A percentile compares a stretch with the other conserved stretches of the same genome.
phyloP scores from a whole-genome alignment of 2,113 vertebrate genomes.

The Elephas maximus region DNA sequence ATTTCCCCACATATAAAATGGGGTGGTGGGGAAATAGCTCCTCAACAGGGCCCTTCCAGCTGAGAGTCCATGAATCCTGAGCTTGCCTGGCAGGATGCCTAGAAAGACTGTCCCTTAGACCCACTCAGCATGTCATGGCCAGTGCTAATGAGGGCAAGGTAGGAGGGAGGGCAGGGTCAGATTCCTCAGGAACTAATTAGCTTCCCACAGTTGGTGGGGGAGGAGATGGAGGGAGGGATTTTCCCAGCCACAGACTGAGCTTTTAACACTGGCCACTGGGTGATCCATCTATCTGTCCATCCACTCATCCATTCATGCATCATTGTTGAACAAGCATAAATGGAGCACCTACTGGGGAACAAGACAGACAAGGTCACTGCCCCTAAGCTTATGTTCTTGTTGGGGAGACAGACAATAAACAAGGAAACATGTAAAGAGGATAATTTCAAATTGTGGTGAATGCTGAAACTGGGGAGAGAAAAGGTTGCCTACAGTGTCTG shows the following conservation, averaged over 20 bases:
- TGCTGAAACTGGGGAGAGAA: background rate
- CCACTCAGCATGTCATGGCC: slow-evolving; percentile 23
- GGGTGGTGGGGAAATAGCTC: background rate
- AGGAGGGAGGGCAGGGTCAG: slow-evolving; percentile 68
- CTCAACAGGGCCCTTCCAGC: background rate
- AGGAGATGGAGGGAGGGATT: background rate
- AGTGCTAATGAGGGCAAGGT: slow-evolving; percentile 67
- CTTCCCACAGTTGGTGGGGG: slow-evolving; percentile 43
- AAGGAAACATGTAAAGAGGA: background rate
- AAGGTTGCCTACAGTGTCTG: background rate
- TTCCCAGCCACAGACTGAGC: slow-evolving; percentile 46
- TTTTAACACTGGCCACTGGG: background rate
- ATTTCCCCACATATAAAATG: slow-evolving; percentile 50
- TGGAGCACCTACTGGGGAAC: background rate
- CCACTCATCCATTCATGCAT: background rate
- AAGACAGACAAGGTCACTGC: background rate
- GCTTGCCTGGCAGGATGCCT: slow-evolving; percentile 70
- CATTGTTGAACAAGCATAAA: background rate
- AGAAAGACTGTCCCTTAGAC: slow-evolving; percentile 66
- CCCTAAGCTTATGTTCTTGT: background rate
- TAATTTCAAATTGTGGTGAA: background rate
- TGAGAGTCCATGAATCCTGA: slow-evolving; percentile 44
- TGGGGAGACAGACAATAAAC: background rate
- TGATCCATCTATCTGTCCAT: background rate
- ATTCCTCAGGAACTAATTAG: slow-evolving; percentile 80